phyloP scores from a whole-genome alignment of 2,113 vertebrate species.

The Lampris megalopsis region DNA sequence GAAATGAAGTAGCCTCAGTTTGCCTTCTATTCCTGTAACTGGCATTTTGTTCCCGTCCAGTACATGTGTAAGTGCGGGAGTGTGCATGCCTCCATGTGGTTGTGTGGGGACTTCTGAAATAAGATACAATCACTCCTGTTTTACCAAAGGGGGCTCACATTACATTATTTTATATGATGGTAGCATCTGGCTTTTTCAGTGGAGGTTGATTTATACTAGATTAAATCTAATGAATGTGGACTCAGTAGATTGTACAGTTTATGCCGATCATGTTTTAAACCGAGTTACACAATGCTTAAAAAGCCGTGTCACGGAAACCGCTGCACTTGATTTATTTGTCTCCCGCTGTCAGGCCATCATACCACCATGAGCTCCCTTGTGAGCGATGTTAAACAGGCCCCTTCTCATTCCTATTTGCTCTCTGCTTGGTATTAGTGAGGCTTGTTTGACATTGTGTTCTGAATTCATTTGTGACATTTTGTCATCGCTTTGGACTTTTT shows the following conservation, averaged over 20 bases:
- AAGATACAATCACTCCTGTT: background rate
- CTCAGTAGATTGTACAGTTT: background rate
- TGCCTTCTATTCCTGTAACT: slow-evolving; percentile 13
- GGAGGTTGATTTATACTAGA: background rate
- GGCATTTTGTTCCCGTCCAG: background rate
- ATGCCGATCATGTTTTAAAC: background rate
- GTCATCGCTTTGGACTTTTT: no score
- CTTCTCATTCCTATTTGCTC: no score
- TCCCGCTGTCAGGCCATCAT: no score
- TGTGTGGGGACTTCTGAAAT: slow-evolving; percentile 4
- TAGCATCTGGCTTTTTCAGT: background rate
- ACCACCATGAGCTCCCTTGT: no score
- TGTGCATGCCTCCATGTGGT: background rate
- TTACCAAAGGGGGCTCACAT: background rate
- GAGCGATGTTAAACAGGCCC: no score
- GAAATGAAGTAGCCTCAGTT: background rate
- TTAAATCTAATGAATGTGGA: background rate
- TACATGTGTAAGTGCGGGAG: background rate
- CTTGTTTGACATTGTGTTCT: no score
- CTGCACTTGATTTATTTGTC: no score
- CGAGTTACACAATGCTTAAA: background rate
- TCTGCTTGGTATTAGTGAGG: no score
- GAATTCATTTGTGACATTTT: no score
- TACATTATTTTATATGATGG: background rate
- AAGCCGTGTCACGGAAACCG: background rate